Evolutionary conservation across 1,140 invertebrate species (phyloP), one percentile per base, ranked within the genome.

Genomic region (Odontomachus brunneus): DNA sequence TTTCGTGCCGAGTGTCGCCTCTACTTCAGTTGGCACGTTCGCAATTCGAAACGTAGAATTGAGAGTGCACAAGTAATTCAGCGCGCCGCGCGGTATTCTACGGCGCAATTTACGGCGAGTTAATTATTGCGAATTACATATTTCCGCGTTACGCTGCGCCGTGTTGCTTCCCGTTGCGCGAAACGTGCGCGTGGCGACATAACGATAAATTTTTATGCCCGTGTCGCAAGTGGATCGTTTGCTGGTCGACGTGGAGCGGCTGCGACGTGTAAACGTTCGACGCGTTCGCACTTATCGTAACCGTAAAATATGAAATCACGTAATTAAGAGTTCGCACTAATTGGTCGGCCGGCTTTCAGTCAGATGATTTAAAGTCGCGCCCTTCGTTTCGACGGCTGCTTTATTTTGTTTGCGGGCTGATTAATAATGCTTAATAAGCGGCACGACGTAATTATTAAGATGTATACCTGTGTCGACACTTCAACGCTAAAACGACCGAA

Each of bases 131-230:
- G 2, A 55, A 55, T 66, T 69, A n/a, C 55, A 49, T 49, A 51
- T 66, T 15, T 44, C 3, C 15, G 15, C 33, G 33, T 19, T n/a
- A 7, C 19, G 4, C 9, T 22, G 19, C 55, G 55, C 12, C 22
- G 17, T 55, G 24, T 76, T 15, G 44, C 49, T 76, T 76, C 44
- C 11, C 44, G 24, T 38, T 48, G 17, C 51, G 14, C 55, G 26
- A 78, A 38, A 29, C 19, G n/a, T 11, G 3, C 38, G 9, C n/a
- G 19, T 19, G 66, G 49, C 24, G 63, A 33, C 44, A 5, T 33
- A 75, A 33, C 44, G 26, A 80, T 80, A 57, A 69, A 80, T 80
- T 80, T 80, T 80, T 80, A 80, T 44, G 57, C 48, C 57, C 51
- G 15, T 15, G 17, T 63, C 29, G 9, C 48, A 26, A 26, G 24